Percentiles rank a stretch among this genome's conserved stretches.
These are phyloP conservation scores for Metallyticus violacea DNA, from an alignment of 2,888 invertebrate genomes.

Conservation along the genomic window DNA sequence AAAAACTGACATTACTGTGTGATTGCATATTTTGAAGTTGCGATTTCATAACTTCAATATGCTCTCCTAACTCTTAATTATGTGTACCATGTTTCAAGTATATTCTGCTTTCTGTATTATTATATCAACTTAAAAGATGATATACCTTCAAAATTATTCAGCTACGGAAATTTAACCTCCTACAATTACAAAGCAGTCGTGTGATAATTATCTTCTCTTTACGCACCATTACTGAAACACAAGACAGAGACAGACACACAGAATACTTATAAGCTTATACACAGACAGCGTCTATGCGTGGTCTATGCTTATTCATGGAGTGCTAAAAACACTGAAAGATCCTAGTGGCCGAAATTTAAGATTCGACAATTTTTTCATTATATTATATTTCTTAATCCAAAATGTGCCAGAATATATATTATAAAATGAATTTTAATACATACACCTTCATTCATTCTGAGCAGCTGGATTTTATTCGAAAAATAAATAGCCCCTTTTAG, in stretches of 20 bases:
- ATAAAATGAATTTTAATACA: too few relatives aligned
- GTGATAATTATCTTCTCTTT: background rate
- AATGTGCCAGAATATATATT: too few relatives aligned
- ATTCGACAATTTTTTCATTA: too few relatives aligned
- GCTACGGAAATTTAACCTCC: background rate
- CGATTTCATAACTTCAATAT: background rate
- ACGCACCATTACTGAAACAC: background rate
- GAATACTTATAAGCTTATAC: background rate
- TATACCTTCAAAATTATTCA: background rate
- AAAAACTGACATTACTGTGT: background rate
- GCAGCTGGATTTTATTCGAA: too few relatives aligned
- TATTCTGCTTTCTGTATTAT: background rate
- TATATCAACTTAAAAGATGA: background rate
- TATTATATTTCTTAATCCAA: too few relatives aligned
- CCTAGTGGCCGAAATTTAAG: background rate
- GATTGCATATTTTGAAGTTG: background rate
- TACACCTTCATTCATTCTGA: too few relatives aligned
- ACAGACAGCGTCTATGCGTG: background rate
- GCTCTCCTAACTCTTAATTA: background rate
- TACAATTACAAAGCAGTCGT: background rate
- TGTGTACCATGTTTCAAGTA: background rate
- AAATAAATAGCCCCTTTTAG: too few relatives aligned
- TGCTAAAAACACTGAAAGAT: background rate
- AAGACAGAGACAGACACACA: background rate
- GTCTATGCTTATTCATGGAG: too few relatives aligned